Conservation (phyloP, 2,797 vertebrate species). For the Oreonectes daqikongensis region DNA sequence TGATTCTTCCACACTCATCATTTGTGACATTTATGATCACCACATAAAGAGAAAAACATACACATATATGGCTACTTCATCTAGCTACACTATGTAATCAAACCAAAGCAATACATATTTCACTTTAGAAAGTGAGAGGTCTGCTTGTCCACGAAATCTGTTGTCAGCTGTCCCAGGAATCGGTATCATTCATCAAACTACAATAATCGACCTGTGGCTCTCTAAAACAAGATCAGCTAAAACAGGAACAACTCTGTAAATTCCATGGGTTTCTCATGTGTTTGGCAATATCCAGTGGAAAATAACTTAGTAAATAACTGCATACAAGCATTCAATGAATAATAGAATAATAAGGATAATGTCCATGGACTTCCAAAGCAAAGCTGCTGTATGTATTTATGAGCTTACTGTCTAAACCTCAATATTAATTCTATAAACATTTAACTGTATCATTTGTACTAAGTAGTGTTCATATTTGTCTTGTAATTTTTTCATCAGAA, state of each 20-base stretch:
- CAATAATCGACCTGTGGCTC: not conserved
- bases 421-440: slow-evolving; percentile 22
- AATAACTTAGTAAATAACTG: slow-evolving; percentile 20
- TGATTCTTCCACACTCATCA: slow-evolving; percentile 1
- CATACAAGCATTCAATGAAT: slow-evolving; percentile 13
- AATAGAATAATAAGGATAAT: not conserved
- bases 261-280: not conserved
- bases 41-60: not conserved
- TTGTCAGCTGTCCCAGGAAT: slow-evolving; percentile 16
- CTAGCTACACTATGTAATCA: slow-evolving; percentile 31
- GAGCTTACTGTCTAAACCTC: slow-evolving; percentile 23
- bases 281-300: slow-evolving; percentile 10
- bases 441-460: slow-evolving; percentile 11
- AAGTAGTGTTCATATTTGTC: slow-evolving; percentile 17
- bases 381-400: slow-evolving; percentile 37
- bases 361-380: slow-evolving; percentile 15
- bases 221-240: not conserved
- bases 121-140: slow-evolving; percentile 3
- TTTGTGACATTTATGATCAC: slow-evolving; percentile 7
- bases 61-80: slow-evolving; percentile 23
- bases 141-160: slow-evolving; percentile 23
- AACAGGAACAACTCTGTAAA: not conserved
- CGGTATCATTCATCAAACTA: not conserved
- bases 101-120: slow-evolving; percentile 47
- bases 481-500: slow-evolving; percentile 25